phyloP scores from a whole-genome alignment of 2,797 vertebrate genomes.

The Gallinago stenura region DNA sequence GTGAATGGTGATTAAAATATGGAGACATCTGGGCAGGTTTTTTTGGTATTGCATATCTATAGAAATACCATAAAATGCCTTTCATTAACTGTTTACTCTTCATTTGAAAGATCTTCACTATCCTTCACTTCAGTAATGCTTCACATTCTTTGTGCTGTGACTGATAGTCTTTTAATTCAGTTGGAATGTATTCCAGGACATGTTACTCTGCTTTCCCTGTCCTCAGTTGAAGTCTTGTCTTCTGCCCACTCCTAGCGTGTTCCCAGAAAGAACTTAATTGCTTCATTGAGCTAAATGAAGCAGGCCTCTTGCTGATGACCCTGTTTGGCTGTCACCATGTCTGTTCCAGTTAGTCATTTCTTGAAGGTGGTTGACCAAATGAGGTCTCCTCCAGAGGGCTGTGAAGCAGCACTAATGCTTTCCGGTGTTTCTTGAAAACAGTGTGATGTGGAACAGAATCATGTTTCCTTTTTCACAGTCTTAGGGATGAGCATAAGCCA shows the following conservation, averaged over 20 bases:
- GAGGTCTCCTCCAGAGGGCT: background rate
- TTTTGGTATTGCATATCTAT: background rate
- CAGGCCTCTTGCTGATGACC: background rate
- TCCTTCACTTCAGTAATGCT: background rate
- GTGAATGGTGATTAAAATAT: background rate
- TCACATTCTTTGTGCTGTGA: background rate
- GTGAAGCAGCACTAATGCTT: background rate
- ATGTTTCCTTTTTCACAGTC: background rate
- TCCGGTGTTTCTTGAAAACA: background rate
- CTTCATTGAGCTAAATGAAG: background rate
- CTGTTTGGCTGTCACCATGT: background rate
- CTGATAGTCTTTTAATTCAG: background rate
- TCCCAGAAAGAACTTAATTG: background rate
- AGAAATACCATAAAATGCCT: background rate
- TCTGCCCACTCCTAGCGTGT: background rate
- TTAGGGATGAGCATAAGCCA: background rate
- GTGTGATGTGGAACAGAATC: background rate
- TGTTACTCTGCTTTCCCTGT: background rate
- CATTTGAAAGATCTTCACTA: background rate
- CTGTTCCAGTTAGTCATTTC: background rate
- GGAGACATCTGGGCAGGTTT: background rate
- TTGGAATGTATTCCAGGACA: background rate
- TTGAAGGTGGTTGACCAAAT: background rate
- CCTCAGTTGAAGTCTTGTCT: background rate
- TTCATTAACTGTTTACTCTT: background rate